Base-by-base conservation (phyloP, 2,113 vertebrate species). In the Eurystomus gularis region DNA sequence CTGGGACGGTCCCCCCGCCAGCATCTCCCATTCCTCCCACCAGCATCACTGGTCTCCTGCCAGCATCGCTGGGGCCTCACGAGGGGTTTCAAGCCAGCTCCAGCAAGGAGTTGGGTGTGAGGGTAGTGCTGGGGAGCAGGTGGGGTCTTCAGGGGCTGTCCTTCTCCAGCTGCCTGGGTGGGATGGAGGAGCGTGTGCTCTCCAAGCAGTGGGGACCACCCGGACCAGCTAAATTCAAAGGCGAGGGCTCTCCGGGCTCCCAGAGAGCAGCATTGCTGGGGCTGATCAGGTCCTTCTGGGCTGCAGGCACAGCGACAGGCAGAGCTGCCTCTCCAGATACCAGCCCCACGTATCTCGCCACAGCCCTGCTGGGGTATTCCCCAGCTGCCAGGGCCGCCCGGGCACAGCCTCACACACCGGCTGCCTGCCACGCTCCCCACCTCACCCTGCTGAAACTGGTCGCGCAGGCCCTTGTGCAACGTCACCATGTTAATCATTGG, bases 341-440 rank as follows among this genome's bases (percentile, higher is more conserved):
- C 26, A 46, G 58, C 11, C n/a, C 35, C 2, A 1, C n/a, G 37
- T 14, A 11, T 29, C 21, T 31, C 6, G 0, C 21, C 62, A 5
- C 9, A 31, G 28, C 28, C 28, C 24, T 39, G 18, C 76, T 25
- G 80, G 71, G 76, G 33, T 23, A 18, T 31, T 69, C 14, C 46
- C 44, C 16, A 6, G 29, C 79, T 65, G 16, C 72, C 5, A 14
- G 33, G 39, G 37, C n/a, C 13, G 2, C 29, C 54, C 7, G 42
- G 57, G 33, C 39, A 35, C 11, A 3, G 44, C 81, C 16, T 49
- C 3, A 17, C 49, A 5, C 40, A 55, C 46, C 35, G 12, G 0
- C 31, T 73, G 81, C 48, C 51, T 1, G 1, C 78, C 37, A 2
- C 0, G 0, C 3, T 69, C 21, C 37, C 58, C 21, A 3, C 17